Base-by-base conservation (phyloP, 2,888 invertebrate species). In the Brachyptera putata region DNA sequence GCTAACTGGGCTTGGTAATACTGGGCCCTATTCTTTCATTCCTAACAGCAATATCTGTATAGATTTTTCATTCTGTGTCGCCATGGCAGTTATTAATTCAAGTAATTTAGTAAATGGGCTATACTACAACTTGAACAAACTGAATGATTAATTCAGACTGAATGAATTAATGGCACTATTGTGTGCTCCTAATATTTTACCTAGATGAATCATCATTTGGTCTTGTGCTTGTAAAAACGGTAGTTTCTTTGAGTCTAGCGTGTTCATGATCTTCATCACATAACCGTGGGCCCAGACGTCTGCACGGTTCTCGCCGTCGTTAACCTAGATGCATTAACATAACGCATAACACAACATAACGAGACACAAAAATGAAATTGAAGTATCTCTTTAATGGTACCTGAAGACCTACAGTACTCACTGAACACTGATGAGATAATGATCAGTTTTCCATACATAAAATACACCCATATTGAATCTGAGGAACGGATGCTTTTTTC, bases 261-360 rank as follows among this genome's bases (percentile, higher is more conserved):
- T 82, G 75, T 95, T 95, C 67, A 91, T 79, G 53, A 95, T 83
- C 79, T 95, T 95, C 61, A 95, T 74, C 18, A 91, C 85, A 70
- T 89, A 90, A 0, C 88, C 89, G 66, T 84, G 72, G 0, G 79
- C 75, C 63, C 78, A 78, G 64, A 80, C 36, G 7, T 53, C 18
- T 4, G 16, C 13, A 9, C n/a, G 16, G 2, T 50, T 26, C 18
- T 14, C 49, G n/a, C n/a, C 14, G 9, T 30, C 21, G n/a, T n/a
- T n/a, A n/a, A 53, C 53, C 53, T 53, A 22, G 18, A 18, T 4
- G 2, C 34, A n/a, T n/a, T n/a, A n/a, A n/a, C n/a, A n/a, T n/a
- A n/a, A 37, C 4, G 14, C 5, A 37, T 34, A 7, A n/a, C n/a
- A n/a, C n/a, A n/a, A n/a, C n/a, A 13, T 34, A 7, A 9, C 34